Base-by-base conservation (phyloP, 2,113 vertebrate species). In the Charina bottae region DNA sequence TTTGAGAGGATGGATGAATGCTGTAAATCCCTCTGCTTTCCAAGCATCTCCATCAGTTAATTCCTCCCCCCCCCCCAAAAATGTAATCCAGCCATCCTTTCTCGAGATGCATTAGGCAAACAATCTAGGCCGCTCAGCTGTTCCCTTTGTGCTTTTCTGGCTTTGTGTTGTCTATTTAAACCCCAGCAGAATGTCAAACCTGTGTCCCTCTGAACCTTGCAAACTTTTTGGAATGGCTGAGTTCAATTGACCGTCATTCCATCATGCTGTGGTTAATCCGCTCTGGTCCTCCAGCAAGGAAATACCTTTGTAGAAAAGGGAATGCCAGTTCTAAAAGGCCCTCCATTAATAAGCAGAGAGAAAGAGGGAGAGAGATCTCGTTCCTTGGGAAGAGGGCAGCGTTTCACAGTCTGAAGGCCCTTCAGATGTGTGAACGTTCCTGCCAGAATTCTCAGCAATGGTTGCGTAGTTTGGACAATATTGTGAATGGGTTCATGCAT, bases 191-290 rank as follows among this genome's bases (percentile, higher is more conserved):
- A 89, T 92, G 72, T 58, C 78, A 53, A 85, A 46, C 46, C 72
- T 54, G n/a, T 56, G 55, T 62, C 85, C 85, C 68, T 37, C 54
- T 91, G 72, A 91, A 42, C 78, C 53, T 49, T 8, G 37, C 53
- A n/a, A 53, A 54, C 58, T 56, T 85, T 89, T 88, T 46, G 58
- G 58, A 58, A 85, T 64, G 26, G 85, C 26, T 8, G 19, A 6
- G 7, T 46, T 58, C 49, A 12, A 28, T 24, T 15, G 28, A 24
- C 78, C 8, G 23, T 68, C 92, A 91, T 1, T 90, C 42, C 0
- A 0, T 54, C 3, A 0, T 54, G 0, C 17, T n/a, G 26, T 68
- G 11, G 0, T 0, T 6, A 2, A 8, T 87, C 60, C 91, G 2
- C 15, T 92, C 54, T 89, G 88, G 53, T 49, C 83, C 13, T 0